Percentiles rank a stretch among this genome's conserved stretches.
Conservation (phyloP, 2,888 invertebrate species). For the Tetramorium bicarinatum region DNA sequence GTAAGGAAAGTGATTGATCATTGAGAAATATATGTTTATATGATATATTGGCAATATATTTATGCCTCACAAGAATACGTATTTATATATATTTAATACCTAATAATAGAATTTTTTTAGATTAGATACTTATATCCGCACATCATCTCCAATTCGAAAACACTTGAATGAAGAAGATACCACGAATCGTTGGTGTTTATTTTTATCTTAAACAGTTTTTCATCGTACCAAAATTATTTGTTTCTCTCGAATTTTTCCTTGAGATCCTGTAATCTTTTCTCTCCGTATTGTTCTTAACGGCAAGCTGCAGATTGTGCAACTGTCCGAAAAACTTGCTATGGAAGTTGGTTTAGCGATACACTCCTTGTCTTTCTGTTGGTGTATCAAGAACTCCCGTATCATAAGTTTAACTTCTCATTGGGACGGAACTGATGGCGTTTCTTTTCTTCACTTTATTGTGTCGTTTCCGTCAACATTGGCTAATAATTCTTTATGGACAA, state of each 20-base stretch:
- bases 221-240: not conserved
- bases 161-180: not conserved
- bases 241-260: not conserved
- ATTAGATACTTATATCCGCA: not conserved
- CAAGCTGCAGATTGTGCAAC: slow-evolving; percentile 56
- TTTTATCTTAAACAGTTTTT: slow-evolving; percentile 31
- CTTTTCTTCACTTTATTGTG: slow-evolving; percentile 38
- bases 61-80: not conserved
- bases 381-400: slow-evolving; percentile 52
- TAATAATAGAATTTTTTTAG: not conserved
- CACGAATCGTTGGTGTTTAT: slow-evolving; percentile 25
- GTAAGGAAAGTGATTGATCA: not conserved
- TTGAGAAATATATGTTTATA: not conserved
- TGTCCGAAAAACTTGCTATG: slow-evolving; percentile 56
- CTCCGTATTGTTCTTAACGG: not conserved
- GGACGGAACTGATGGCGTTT: slow-evolving; percentile 16
- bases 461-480: not conserved
- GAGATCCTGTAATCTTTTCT: not conserved
- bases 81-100: not conserved
- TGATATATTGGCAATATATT: not conserved
- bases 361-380: slow-evolving; percentile 48
- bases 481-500: not conserved
- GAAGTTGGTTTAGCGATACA: slow-evolving; percentile 61
- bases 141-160: not conserved
- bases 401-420: slow-evolving; percentile 56